These are phyloP conservation scores for Physeter macrocephalus DNA, from an alignment of 2,113 vertebrate genomes.

Conservation along the genomic window DNA sequence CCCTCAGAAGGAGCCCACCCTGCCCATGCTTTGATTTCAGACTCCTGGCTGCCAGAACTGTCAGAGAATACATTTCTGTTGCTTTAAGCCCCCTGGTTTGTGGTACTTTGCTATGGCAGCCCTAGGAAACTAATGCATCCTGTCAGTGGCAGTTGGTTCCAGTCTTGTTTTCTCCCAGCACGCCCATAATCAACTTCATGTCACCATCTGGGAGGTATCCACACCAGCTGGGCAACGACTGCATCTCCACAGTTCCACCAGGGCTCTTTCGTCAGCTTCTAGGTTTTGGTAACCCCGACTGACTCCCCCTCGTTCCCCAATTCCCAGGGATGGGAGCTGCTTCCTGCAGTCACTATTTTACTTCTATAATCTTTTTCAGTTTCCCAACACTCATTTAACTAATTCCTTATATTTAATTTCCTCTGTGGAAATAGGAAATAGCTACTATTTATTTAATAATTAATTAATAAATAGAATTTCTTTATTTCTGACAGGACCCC, in stretches of 20 bases:
- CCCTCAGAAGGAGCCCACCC: not conserved
- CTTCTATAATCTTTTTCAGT: not conserved
- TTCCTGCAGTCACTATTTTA: not conserved
- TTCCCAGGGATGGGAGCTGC: no score
- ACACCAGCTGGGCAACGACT: not conserved
- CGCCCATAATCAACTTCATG: not conserved
- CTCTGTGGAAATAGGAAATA: not conserved
- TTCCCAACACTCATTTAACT: not conserved
- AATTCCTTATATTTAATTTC: not conserved
- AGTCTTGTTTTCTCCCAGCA: not conserved
- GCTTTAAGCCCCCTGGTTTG: not conserved
- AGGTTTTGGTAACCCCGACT: not conserved
- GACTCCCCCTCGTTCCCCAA: not conserved
- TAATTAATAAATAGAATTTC: not conserved
- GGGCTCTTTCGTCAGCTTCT: not conserved
- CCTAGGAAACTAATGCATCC: not conserved
- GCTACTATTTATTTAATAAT: not conserved
- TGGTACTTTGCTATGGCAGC: not conserved
- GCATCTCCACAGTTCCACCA: accelerated
- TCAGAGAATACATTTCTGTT: not conserved
- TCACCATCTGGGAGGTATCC: not conserved
- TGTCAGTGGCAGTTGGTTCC: not conserved
- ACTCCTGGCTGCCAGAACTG: not conserved
- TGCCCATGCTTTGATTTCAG: not conserved
- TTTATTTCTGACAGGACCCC: not conserved